Conservation (phyloP, 2,113 vertebrate species). For the Misgurnus anguillicaudatus region DNA sequence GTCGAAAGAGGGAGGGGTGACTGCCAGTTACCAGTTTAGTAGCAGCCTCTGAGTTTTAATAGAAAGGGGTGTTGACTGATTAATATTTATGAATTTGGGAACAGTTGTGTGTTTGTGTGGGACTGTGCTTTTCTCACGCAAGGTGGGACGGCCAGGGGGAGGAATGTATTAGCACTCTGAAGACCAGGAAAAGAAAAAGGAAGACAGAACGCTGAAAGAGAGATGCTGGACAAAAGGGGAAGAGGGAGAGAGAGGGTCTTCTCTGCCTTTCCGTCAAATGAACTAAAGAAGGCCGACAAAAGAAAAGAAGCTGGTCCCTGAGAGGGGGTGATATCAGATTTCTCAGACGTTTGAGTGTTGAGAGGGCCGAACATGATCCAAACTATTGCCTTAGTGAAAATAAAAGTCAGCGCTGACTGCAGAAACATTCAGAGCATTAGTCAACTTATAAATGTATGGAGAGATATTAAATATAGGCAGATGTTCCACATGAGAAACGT, state of each 20-base stretch:
- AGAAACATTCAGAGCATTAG: conserved; percentile 40
- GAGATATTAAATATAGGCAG: conserved; percentile 27
- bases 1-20: conserved; percentile 20
- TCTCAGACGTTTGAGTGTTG: conserved; percentile 45
- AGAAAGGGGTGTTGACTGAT: conserved; percentile 76
- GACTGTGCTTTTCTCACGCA: conserved; percentile 71
- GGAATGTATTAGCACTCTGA: conserved; percentile 73
- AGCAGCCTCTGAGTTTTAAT: conserved; percentile 71
- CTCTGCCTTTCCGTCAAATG: conserved; percentile 53
- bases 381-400: conserved; percentile 40
- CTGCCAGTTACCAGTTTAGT: conserved; percentile 62
- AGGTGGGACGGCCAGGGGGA: conserved; percentile 76
- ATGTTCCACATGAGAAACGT: conserved; percentile 2
- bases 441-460: conserved; percentile 11
- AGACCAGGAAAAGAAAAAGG: conserved; percentile 51
- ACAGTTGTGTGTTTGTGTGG: conserved; percentile 76
- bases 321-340: conserved; percentile 57
- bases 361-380: conserved; percentile 50
- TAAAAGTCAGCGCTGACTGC: conserved; percentile 32
- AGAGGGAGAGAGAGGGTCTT: conserved; percentile 32
- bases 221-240: conserved; percentile 52
- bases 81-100: conserved; percentile 81
- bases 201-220: conserved; percentile 55
- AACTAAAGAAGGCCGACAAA: conserved; percentile 53
- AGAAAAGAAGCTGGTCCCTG: conserved; percentile 42